phyloP scores from a whole-genome alignment of 2,797 vertebrate genomes.

The Pteronotus mesoamericanus region DNA sequence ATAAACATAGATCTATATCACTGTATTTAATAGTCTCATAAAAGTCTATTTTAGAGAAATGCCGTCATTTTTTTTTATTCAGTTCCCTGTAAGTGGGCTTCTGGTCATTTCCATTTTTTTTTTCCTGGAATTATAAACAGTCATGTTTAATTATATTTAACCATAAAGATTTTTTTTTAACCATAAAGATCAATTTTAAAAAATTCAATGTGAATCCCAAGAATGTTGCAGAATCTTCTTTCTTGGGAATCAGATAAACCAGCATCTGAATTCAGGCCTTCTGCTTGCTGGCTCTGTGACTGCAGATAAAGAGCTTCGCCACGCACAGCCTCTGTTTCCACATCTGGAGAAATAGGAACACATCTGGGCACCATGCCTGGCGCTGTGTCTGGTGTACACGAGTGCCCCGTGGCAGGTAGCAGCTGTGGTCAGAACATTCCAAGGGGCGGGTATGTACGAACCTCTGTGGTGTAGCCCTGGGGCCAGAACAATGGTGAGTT shows the following conservation, averaged over 20 bases:
- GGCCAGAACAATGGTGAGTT: not conserved
- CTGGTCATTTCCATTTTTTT: not conserved
- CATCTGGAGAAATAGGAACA: not conserved
- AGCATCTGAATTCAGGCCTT: not conserved
- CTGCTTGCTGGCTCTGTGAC: not conserved
- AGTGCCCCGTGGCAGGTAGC: not conserved
- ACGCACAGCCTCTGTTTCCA: not conserved
- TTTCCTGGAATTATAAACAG: constrained; percentile 3
- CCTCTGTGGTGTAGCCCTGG: not conserved
- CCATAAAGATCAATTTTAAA: not conserved
- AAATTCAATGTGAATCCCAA: not conserved
- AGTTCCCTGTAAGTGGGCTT: not conserved
- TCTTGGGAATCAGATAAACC: not conserved
- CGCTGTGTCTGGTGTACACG: not conserved
- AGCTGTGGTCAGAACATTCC: not conserved
- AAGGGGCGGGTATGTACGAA: not conserved
- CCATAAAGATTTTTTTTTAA: not conserved
- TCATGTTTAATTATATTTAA: not conserved
- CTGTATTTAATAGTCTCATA: constrained; percentile 28
- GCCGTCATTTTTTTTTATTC: constrained; percentile 9
- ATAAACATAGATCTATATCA: constrained; percentile 24
- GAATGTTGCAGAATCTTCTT: not conserved
- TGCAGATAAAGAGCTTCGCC: accelerated
- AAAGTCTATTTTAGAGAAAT: constrained; percentile 29
- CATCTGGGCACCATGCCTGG: not conserved